phyloP scores from a whole-genome alignment of 2,797 vertebrate genomes.

The Schizopygopsis pylzovi region DNA sequence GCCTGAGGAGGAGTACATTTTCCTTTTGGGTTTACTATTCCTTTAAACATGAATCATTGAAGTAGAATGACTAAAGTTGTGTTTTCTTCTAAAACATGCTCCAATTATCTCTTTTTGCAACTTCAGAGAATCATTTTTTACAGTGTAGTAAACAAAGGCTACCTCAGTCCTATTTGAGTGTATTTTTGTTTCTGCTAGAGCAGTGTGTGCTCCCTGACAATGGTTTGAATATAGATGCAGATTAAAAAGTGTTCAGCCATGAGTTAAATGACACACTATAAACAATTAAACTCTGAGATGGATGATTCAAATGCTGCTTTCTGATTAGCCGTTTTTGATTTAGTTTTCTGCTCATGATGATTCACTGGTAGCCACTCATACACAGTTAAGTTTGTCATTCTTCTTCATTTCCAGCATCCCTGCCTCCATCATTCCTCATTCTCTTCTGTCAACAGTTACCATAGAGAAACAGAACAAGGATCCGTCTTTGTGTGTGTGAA shows the following conservation, averaged over 20 bases:
- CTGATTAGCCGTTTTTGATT: background rate
- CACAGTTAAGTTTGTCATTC: constrained; percentile 5
- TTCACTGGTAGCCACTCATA: background rate
- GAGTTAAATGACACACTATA: constrained; percentile 14
- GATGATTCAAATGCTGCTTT: constrained; percentile 6
- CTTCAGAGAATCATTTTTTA: background rate
- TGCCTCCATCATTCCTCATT: constrained; percentile 9
- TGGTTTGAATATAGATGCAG: background rate
- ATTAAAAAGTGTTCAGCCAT: constrained; percentile 11
- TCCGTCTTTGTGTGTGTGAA: constrained; percentile 29
- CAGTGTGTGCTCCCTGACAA: background rate
- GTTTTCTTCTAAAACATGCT: background rate
- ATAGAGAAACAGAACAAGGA: constrained; percentile 30
- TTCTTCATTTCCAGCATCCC: background rate
- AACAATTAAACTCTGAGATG: constrained; percentile 1
- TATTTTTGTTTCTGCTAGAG: background rate
- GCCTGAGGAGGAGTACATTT: too few relatives aligned
- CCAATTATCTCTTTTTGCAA: background rate
- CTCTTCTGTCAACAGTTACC: constrained; percentile 27
- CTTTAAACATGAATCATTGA: background rate
- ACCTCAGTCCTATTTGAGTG: background rate
- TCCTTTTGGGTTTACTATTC: background rate
- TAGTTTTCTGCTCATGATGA: constrained; percentile 10
- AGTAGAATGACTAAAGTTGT: too few relatives aligned
- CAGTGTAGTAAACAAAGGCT: background rate